Evolutionary conservation across 2,113 vertebrate species (phyloP).

Genomic region (Xiphias gladius): DNA sequence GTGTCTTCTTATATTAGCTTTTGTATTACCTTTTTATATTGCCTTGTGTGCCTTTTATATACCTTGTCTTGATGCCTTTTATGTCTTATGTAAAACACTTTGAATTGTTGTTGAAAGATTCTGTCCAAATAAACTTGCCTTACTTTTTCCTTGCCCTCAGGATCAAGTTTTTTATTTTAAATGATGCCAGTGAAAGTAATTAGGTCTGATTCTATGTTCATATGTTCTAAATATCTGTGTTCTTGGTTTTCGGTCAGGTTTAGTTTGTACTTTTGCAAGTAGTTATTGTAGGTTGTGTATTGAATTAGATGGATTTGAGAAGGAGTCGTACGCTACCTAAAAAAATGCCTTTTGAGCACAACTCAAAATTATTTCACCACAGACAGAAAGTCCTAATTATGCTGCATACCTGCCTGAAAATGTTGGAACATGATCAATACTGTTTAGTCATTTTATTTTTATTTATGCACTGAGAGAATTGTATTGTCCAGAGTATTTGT

Average conservation of each 20-base stretch:
- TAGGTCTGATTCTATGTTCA: neutral
- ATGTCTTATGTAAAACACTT: no score
- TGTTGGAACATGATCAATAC: neutral
- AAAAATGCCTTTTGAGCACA: neutral
- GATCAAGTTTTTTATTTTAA: no score
- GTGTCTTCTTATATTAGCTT: no score
- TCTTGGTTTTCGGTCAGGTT: neutral
- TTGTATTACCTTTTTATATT: neutral
- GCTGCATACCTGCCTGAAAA: neutral
- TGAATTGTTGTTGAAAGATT: no score
- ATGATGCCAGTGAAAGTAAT: no score
- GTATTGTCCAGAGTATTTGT: neutral
- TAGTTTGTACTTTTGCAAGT: neutral
- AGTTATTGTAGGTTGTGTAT: neutral
- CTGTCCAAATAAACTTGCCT: neutral
- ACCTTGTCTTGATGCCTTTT: no score
- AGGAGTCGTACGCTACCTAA: neutral
- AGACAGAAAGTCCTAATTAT: neutral
- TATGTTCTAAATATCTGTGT: neutral
- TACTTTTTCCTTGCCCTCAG: neutral
- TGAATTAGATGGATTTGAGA: neutral
- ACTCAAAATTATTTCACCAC: no score
- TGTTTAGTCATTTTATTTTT: neutral
- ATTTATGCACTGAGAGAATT: neutral
- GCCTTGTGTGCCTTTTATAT: neutral